phyloP scores from a whole-genome alignment of 1,140 invertebrate genomes.

The Drosophila ficusphila region DNA sequence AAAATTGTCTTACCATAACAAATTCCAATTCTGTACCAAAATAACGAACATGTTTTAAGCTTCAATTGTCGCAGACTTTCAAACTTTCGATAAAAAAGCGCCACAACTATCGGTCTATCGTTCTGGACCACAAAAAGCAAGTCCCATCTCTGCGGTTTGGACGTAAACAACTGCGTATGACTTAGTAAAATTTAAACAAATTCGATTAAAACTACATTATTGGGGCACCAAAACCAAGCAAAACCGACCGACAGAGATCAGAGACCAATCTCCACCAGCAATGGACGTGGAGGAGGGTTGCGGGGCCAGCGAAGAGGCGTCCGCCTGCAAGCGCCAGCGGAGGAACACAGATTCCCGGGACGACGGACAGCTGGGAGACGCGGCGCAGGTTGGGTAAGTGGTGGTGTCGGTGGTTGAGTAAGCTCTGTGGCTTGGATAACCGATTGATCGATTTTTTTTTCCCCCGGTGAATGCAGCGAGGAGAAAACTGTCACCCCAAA shows the following conservation, averaged over 20 bases:
- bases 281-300: constrained; percentile 49
- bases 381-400: constrained; percentile 24
- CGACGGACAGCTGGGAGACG: background rate
- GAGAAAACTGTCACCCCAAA: background rate
- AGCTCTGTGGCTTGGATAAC: constrained; percentile 21
- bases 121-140: background rate
- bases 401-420: constrained; percentile 3
- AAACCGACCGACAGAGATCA: background rate
- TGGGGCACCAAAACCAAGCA: background rate
- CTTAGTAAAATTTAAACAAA: no score
- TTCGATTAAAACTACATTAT: no score
- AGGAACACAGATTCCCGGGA: constrained; percentile 29
- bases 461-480: constrained; percentile 1
- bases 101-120: constrained; percentile 19
- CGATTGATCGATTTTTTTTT: constrained; percentile 31
- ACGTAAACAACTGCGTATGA: constrained; percentile 64
- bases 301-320: constrained; percentile 1
- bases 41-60: background rate
- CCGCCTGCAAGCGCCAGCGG: constrained; percentile 53
- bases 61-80: background rate
- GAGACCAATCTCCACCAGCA: background rate
- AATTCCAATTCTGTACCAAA: no score
- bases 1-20: no score
- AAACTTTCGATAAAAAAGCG: constrained; percentile 1
- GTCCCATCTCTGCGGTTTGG: constrained; percentile 1